Conservation (phyloP, 2,797 vertebrate species). For the Tolypeutes matacus region DNA sequence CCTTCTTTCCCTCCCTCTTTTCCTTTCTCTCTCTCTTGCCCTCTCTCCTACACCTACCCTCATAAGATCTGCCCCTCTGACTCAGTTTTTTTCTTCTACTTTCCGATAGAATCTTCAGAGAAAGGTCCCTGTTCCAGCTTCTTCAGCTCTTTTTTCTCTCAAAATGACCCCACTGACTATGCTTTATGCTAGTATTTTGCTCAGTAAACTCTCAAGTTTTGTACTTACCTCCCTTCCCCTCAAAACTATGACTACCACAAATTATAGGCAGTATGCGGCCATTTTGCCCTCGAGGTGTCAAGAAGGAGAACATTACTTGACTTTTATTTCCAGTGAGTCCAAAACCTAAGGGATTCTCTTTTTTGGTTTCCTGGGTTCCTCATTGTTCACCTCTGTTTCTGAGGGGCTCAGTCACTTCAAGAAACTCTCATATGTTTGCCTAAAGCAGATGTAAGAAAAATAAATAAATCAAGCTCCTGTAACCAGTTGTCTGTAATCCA, state of each 20-base stretch:
- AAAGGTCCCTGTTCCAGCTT: background rate
- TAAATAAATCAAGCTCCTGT: constrained; percentile 46
- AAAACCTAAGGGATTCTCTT: constrained; percentile 58
- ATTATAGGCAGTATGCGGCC: background rate
- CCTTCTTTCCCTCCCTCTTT: background rate
- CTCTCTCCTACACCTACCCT: background rate
- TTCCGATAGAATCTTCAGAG: constrained; percentile 32
- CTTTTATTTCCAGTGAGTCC: background rate
- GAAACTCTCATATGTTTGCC: constrained; percentile 35
- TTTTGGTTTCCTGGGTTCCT: constrained; percentile 10
- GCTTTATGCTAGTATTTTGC: background rate
- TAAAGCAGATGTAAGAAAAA: constrained; percentile 64
- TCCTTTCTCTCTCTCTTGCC: background rate
- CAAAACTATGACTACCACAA: background rate
- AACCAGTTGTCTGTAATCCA: constrained; percentile 79
- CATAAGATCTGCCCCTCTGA: background rate
- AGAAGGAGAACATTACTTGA: background rate
- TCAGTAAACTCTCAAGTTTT: background rate
- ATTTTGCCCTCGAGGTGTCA: background rate
- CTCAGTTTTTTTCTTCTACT: background rate
- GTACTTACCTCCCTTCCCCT: background rate
- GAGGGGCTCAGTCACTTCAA: constrained; percentile 51
- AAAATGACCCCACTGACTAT: background rate
- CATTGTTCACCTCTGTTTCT: constrained; percentile 21
- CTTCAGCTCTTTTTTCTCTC: constrained; percentile 19